A percentile compares a stretch with the other conserved stretches of the same genome.
Evolutionary conservation across 2,888 invertebrate genomes (phyloP).

Genomic region (Danaus chrysippus): DNA sequence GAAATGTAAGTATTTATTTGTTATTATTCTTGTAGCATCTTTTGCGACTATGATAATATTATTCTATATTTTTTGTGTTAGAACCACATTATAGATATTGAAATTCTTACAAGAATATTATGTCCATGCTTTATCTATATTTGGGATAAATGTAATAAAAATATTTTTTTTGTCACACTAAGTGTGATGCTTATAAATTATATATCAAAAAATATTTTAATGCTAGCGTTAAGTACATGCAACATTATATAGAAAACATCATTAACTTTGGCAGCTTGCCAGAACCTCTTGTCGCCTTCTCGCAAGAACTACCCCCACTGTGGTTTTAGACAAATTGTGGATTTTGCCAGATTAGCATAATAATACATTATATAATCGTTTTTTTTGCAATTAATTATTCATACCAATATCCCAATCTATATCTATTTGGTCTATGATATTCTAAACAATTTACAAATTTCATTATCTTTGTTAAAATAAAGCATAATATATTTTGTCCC

Average conservation of each 20-base stretch:
- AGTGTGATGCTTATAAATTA: background rate
- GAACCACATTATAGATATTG: background rate
- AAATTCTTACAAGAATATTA: background rate
- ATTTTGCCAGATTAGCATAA: slow-evolving; percentile 7
- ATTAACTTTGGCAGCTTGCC: slow-evolving; percentile 68
- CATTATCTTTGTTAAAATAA: too few relatives aligned
- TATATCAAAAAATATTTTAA: slow-evolving; percentile 37
- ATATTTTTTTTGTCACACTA: slow-evolving; percentile 11
- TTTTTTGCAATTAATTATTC: background rate
- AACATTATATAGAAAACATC: slow-evolving; percentile 47
- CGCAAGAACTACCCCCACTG: slow-evolving; percentile 25
- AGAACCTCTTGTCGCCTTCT: slow-evolving; percentile 44
- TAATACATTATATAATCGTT: background rate
- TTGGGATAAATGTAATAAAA: background rate
- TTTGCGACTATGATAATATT: background rate
- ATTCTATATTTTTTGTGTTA: background rate
- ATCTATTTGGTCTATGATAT: too few relatives aligned
- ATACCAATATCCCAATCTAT: too few relatives aligned
- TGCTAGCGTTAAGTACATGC: slow-evolving; percentile 50
- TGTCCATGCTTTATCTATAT: background rate
- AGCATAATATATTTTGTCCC: too few relatives aligned
- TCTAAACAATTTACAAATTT: too few relatives aligned
- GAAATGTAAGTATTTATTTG: background rate
- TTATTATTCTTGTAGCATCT: background rate
- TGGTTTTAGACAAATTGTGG: slow-evolving; percentile 18